Evolutionary conservation across 1,140 invertebrate genomes (phyloP).

Genomic region (Euura saliciscinereae): DNA sequence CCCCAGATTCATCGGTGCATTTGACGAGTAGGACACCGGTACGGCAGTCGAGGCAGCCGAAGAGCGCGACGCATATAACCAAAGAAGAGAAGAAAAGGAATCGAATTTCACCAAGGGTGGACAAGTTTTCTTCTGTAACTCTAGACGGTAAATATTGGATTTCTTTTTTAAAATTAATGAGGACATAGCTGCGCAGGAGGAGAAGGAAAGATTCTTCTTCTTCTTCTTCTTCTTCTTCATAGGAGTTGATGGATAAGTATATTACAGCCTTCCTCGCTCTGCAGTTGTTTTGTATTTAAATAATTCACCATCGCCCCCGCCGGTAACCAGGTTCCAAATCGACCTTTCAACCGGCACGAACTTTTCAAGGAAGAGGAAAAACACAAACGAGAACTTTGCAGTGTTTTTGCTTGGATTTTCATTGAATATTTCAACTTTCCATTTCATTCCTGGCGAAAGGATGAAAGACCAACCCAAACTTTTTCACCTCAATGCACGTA

Average conservation of each 20-base stretch:
- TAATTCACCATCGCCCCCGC: not conserved
- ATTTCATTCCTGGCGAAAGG: no score
- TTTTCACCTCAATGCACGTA: no score
- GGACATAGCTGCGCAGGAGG: not conserved
- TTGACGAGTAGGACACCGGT: not conserved
- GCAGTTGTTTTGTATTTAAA: not conserved
- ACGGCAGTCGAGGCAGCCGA: not conserved
- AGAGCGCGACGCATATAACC: not conserved
- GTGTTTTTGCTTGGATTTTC: no score
- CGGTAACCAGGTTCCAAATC: not conserved
- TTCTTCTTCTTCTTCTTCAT: not conserved
- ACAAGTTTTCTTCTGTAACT: slow-evolving; percentile 36
- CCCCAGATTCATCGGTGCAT: not conserved
- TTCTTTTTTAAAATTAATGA: slow-evolving; percentile 46
- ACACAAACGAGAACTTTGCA: no score
- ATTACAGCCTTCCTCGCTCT: not conserved
- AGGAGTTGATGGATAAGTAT: not conserved
- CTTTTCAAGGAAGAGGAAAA: no score
- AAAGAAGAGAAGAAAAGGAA: slow-evolving; percentile 28
- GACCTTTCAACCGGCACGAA: no score
- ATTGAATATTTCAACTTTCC: no score
- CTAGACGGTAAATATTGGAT: slow-evolving; percentile 41
- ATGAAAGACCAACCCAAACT: no score
- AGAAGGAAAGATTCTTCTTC: not conserved
- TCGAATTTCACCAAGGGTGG: slow-evolving; percentile 44